A percentile compares a stretch with the other conserved stretches of the same genome.
Conservation (phyloP, 2,113 vertebrate species). For the Pimephales promelas region DNA sequence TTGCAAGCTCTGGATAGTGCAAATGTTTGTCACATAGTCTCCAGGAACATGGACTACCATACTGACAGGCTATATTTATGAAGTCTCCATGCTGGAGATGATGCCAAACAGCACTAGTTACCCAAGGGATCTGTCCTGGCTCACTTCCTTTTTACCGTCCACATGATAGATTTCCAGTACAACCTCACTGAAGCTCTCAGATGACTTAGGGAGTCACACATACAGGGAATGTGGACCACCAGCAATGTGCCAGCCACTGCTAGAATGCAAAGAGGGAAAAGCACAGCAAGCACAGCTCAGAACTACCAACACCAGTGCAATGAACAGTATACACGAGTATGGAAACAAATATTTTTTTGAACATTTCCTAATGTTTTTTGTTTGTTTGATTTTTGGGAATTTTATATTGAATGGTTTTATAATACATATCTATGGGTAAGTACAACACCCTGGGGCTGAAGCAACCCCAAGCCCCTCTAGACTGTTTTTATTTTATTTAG, state of each 20-base stretch:
- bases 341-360: too few species aligned
- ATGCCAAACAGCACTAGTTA: slow-evolving; percentile 1
- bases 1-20: neutral
- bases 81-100: slow-evolving; percentile 10
- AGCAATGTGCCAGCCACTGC: neutral
- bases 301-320: neutral
- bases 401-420: neutral
- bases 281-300: neutral
- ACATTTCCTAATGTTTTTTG: too few species aligned
- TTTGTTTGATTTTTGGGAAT: neutral
- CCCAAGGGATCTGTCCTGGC: slow-evolving; percentile 1
- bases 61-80: neutral
- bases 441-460: neutral
- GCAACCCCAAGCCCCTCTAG: neutral
- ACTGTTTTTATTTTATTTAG: neutral
- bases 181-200: slow-evolving; percentile 3
- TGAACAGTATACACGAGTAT: neutral
- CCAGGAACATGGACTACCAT: neutral
- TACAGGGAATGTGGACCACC: neutral
- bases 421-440: neutral
- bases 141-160: neutral
- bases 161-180: neutral
- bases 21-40: neutral
- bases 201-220: slow-evolving; percentile 16
- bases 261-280: neutral